Percentiles rank a stretch among this genome's conserved stretches.
Conservation (phyloP, 2,113 vertebrate genomes). For the Rafetus swinhoei region DNA sequence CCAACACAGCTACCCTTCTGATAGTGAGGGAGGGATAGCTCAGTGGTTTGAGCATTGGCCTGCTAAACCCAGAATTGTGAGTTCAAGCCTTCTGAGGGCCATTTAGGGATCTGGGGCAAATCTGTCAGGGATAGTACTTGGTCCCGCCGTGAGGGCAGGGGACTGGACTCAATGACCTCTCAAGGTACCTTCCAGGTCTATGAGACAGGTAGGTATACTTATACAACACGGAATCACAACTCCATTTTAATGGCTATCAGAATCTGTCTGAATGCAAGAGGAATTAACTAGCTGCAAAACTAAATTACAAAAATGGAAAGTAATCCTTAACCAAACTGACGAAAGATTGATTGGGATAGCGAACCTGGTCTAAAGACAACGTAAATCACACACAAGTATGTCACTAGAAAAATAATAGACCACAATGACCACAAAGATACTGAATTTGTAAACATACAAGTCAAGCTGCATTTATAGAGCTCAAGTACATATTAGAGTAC, state of each 20-base stretch:
- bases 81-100: no score
- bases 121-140: no score
- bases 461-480: conserved; percentile 21
- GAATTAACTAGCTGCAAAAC: not conserved
- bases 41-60: no score
- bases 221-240: not conserved
- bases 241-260: not conserved
- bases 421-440: not conserved
- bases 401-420: not conserved
- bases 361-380: not conserved
- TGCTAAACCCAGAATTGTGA: no score
- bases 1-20: no score
- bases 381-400: not conserved
- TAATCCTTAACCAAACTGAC: conserved; percentile 14
- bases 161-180: no score
- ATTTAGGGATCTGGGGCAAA: no score
- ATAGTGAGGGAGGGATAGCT: no score
- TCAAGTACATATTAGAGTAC: not conserved
- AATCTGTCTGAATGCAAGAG: not conserved
- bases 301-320: not conserved
- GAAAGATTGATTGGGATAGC: not conserved
- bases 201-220: not conserved
- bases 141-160: no score
- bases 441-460: not conserved
- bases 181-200: no score